Conservation (phyloP, 2,113 vertebrate species). For the Plestiodon gilberti region DNA sequence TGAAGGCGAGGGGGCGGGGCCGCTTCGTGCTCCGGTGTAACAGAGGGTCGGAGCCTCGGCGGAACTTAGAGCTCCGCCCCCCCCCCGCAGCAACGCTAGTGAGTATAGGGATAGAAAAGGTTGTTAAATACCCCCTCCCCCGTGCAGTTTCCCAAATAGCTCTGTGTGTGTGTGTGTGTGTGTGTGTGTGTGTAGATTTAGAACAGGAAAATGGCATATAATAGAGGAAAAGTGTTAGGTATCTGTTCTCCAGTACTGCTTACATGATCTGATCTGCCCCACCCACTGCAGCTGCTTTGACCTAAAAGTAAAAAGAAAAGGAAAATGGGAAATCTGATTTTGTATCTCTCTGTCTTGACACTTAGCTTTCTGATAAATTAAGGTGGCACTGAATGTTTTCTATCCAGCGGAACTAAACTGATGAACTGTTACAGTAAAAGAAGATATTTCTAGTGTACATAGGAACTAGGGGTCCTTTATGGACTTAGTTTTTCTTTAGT, state of each 20-base stretch:
- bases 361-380: not conserved
- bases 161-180: too few relatives aligned
- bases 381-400: not conserved
- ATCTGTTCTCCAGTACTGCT: not conserved
- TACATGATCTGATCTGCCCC: not conserved
- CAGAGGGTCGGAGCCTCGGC: too few relatives aligned
- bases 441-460: not conserved
- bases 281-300: not conserved
- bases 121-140: not conserved
- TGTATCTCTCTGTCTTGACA: not conserved
- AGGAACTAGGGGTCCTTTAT: not conserved
- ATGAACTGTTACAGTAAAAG: not conserved
- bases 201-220: not conserved
- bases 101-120: too few relatives aligned
- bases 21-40: too few relatives aligned
- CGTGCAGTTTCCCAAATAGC: not conserved
- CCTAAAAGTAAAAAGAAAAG: not conserved
- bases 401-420: not conserved
- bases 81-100: too few relatives aligned
- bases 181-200: not conserved
- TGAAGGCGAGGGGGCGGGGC: too few relatives aligned
- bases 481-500: too few relatives aligned
- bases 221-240: not conserved
- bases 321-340: not conserved
- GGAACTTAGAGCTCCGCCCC: too few relatives aligned